These are phyloP conservation scores for Coilia nasus DNA, from an alignment of 2,797 vertebrate species.

Conservation along the genomic window DNA sequence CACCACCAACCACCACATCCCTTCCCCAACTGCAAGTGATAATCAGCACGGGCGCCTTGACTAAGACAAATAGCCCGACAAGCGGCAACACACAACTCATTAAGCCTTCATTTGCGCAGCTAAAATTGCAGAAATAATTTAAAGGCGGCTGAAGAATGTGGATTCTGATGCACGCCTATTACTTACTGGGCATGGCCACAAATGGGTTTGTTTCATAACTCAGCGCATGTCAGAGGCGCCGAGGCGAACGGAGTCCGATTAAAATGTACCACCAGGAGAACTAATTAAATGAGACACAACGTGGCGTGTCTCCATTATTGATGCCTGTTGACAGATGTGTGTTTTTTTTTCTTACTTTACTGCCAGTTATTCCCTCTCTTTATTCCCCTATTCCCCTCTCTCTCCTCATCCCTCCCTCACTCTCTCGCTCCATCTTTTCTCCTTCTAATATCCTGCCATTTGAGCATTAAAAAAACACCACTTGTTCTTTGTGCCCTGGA, in stretches of 20 bases:
- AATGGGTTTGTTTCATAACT: constrained; percentile 67
- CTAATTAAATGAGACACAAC: constrained; percentile 67
- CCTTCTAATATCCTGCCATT: background rate
- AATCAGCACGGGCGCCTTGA: background rate
- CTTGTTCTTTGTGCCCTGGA: background rate
- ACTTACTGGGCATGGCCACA: constrained; percentile 57
- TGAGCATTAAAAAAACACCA: background rate
- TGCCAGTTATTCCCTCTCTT: background rate
- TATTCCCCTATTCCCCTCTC: background rate
- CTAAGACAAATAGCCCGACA: constrained; percentile 31
- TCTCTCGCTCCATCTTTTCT: background rate
- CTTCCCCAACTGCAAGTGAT: constrained; percentile 27
- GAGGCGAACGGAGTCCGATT: constrained; percentile 56
- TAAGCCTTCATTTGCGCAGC: constrained; percentile 68
- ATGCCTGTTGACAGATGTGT: constrained; percentile 64
- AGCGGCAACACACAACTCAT: constrained; percentile 54
- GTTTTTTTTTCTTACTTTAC: constrained; percentile 1
- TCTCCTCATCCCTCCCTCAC: constrained; percentile 31
- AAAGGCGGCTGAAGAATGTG: constrained; percentile 62
- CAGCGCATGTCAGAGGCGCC: constrained; percentile 56
- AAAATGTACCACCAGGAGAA: constrained; percentile 58
- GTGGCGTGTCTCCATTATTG: constrained; percentile 62
- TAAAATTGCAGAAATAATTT: constrained; percentile 74
- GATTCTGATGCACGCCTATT: constrained; percentile 64
- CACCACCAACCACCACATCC: too few species aligned